Evolutionary conservation across 2,888 invertebrate species (phyloP), one percentile per base, ranked within the genome.

Genomic region (Synergus umbraculus): DNA sequence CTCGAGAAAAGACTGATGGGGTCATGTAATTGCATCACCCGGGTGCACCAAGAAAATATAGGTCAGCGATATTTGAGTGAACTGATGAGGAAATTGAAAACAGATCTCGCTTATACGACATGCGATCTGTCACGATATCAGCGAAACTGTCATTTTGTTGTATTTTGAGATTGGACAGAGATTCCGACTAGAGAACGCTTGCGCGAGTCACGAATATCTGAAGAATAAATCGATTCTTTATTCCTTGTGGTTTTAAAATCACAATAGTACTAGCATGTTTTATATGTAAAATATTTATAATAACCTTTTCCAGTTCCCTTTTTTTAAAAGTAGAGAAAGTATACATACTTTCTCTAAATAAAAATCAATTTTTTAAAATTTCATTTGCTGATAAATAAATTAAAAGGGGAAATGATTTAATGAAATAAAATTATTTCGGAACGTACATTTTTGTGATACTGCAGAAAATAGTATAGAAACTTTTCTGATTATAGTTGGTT

Each of bases 401-500:
- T 37, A 37, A 37, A 37, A 37, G 37, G 37, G 37, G 5, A 37
- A 37, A 37, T 37, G 37, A 0, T 37, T 37, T 37, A 37, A 37
- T 37, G 37, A 37, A 37, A 37, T 37, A 37, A 5, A 7, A 37
- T 37, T 37, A 37, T 37, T 37, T 37, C 37, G 49, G n/a, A 1
- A 49, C 15, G 0, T n/a, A 5, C n/a, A 5, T 49, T n/a, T 15
- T 15, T 8, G 2, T 2, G 15, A 15, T n/a, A n/a, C 49, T 15
- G 79, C 77, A 78, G 80, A 81, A 83, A 81, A 83, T 1, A 10
- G 10, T 22, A 60, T n/a, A 60, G 22, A 60, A 60, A 22, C 10
- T 60, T 9, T 60, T 18, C 10, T 9, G 10, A 60, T 60, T 60
- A 60, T 4, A 18, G 10, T 58, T n/a, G 3, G 22, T 22, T 22